Evolutionary conservation across 1,140 invertebrate species (phyloP).

Genomic region (Maconellicoccus hirsutus): DNA sequence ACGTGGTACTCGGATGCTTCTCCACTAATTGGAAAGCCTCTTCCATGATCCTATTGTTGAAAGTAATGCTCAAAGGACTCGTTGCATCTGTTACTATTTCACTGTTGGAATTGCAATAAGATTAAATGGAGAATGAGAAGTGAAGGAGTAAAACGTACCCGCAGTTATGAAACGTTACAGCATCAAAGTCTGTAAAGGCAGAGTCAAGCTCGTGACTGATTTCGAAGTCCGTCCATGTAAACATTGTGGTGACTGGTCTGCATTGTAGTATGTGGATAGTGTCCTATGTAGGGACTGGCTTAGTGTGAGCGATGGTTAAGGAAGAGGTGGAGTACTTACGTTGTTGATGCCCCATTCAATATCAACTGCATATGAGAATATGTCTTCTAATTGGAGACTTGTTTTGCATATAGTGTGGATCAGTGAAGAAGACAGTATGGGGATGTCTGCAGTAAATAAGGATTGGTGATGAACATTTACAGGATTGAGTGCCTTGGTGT

Average conservation of each 20-base stretch:
- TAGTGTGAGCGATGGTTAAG: too few species aligned
- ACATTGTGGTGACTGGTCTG: conserved; percentile 54
- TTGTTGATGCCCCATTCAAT: neutral
- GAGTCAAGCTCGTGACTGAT: conserved; percentile 57
- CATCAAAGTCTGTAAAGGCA: conserved; percentile 38
- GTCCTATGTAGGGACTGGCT: conserved; percentile 33
- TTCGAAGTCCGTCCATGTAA: conserved; percentile 58
- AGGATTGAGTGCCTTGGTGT: too few species aligned
- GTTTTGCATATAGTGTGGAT: neutral
- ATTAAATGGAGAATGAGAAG: neutral
- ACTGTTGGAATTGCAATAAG: neutral
- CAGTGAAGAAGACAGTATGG: neutral
- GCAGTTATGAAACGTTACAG: conserved; percentile 38
- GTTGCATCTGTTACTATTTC: neutral
- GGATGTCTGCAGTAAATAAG: too few species aligned
- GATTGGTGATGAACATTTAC: too few species aligned
- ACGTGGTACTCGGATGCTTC: neutral
- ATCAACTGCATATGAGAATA: neutral
- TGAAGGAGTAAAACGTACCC: conserved; percentile 31
- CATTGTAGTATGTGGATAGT: conserved; percentile 54
- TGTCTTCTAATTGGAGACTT: neutral
- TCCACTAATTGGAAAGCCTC: neutral
- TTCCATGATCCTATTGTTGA: neutral
- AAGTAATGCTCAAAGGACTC: neutral
- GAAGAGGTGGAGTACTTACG: too few species aligned